These are phyloP conservation scores for Baryphthengus martii DNA, from an alignment of 2,113 vertebrate genomes.

Conservation along the genomic window DNA sequence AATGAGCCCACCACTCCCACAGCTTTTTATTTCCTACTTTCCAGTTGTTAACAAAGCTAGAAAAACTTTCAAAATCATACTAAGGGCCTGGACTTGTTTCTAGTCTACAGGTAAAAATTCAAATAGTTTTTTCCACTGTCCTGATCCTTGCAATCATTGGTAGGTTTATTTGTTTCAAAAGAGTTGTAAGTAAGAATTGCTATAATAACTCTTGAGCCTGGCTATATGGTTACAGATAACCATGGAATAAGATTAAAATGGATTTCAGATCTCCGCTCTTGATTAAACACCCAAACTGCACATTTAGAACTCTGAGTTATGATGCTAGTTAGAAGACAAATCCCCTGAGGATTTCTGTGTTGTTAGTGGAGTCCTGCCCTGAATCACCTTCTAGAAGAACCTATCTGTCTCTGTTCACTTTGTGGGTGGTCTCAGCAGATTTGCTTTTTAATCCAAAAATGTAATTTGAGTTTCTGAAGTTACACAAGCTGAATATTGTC, in stretches of 20 bases:
- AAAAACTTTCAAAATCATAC: background rate
- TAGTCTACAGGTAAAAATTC: background rate
- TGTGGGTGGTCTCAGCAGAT: background rate
- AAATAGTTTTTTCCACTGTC: accelerated
- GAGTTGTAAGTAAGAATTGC: background rate
- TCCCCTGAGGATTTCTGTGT: background rate
- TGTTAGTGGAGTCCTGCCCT: background rate
- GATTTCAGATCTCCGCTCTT: background rate
- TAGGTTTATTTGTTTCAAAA: background rate
- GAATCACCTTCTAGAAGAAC: background rate
- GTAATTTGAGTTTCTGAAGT: background rate
- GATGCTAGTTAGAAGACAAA: background rate
- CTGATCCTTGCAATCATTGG: background rate
- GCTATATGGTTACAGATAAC: background rate
- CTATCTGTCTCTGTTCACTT: background rate
- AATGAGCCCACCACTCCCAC: background rate
- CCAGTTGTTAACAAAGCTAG: background rate
- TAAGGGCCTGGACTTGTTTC: background rate
- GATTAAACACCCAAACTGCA: background rate
- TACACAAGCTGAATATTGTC: background rate
- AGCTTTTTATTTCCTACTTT: background rate
- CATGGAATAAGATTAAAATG: background rate
- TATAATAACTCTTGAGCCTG: background rate
- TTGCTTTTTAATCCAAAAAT: background rate
- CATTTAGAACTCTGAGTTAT: background rate